A percentile compares a stretch with the other conserved stretches of the same genome.
phyloP scores from a whole-genome alignment of 1,140 invertebrate species.

The Camponotus vicinus region DNA sequence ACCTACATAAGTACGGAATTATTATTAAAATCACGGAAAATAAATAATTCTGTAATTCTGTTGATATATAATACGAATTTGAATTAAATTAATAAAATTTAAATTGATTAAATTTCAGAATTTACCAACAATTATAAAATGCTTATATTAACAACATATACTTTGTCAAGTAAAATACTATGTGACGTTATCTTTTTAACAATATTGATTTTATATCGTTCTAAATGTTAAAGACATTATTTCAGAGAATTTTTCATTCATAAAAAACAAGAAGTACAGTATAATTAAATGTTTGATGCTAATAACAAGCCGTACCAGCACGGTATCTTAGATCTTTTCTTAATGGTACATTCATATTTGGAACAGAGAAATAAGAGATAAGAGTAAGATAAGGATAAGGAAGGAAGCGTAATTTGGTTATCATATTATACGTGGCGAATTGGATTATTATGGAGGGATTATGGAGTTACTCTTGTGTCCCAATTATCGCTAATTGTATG shows the following conservation, averaged over 20 bases:
- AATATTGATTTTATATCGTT: not conserved
- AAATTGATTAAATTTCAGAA: too few species aligned
- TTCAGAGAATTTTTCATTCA: not conserved
- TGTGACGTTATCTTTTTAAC: not conserved
- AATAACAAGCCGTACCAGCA: not conserved
- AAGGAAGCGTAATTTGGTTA: conserved; percentile 23
- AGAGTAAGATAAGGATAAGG: conserved; percentile 40
- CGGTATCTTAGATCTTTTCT: conserved; percentile 40
- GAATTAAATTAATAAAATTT: not conserved
- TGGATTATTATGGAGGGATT: conserved; percentile 34
- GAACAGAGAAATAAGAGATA: conserved; percentile 37
- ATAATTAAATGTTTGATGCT: conserved; percentile 41
- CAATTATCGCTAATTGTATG: conserved; percentile 41
- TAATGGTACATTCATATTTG: not conserved
- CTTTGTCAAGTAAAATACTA: not conserved
- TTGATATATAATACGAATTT: not conserved
- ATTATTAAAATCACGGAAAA: not conserved
- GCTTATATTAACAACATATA: not conserved
- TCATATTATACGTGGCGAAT: conserved; percentile 32
- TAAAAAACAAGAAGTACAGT: not conserved
- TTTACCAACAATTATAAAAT: not conserved
- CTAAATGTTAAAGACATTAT: conserved; percentile 10
- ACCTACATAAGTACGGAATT: not conserved
- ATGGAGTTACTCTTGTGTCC: conserved; percentile 29
- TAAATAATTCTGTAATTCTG: not conserved